Base-by-base conservation (phyloP, 2,113 vertebrate genomes). In the Cynocephalus volans region DNA sequence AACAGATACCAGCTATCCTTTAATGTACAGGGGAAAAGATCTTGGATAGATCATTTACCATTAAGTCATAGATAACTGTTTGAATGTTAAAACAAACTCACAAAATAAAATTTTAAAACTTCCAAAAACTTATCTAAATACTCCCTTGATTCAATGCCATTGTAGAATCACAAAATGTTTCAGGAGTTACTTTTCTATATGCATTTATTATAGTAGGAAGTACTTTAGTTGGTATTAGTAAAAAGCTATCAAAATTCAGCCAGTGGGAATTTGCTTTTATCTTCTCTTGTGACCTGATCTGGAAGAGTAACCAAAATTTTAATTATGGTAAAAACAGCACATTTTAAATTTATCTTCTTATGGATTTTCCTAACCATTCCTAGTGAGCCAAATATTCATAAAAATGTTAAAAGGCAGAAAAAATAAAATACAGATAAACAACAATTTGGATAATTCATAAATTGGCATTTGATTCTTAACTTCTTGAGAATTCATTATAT, bases 391-490 rank as follows among this genome's bases (percentile, higher is more conserved):
- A 90, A 7, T 76, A 60, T 48, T 94, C 62, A 50, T 75, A 56
- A 94, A 81, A 54, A 82, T 36, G 24, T 75, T 91, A 41, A 82
- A 83, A 90, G 48, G 18, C 58, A 94, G 62, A 24, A 77, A 75
- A 93, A 84, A 84, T 9, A 18, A 77, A 93, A 60, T 21, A 36
- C 24, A 83, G 50, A 87, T 85, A 95, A 96, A 95, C 31, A 94
- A 58, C 50, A 85, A 91, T 93, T 95, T 94, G 62, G 82, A 65
- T 94, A 93, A 93, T 82, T 92, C 26, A 62, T 86, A 87, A 56
- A 82, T 64, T 95, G 73, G 45, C 86, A 72, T 95, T 96, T 94
- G 73, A 64, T 58, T 83, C 31, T 85, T 95, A 76, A 91, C 94
- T 96, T 93, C 50, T 88, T 89, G 54, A 84, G 48, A 80, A 94